Base-by-base conservation (phyloP, 2,888 invertebrate genomes). In the Lissonota sp. region DNA sequence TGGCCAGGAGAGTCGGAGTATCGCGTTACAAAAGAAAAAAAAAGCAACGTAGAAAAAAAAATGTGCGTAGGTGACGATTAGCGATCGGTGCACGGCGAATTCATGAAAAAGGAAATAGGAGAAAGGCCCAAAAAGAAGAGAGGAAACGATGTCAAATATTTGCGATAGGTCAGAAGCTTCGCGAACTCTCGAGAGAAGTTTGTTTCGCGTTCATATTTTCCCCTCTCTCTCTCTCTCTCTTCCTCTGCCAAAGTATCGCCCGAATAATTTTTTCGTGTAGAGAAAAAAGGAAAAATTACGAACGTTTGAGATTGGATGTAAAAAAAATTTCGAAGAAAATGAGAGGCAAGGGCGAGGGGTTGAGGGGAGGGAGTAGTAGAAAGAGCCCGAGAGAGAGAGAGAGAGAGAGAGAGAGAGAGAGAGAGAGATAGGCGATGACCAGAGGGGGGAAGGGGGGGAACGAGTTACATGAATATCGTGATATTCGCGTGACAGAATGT, bases 401-500 rank as follows among this genome's bases (percentile, higher is more conserved):
- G 69, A 64, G 75, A 72, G 69, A 83, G 44, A 82, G 79, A 70
- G 71, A 69, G 83, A 78, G 73, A 49, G 60, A 69, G 69, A 58
- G 67, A 69, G 49, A 60, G 49, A 60, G 53, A 60, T 72, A 63
- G 72, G 51, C 51, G 62, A 14, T 60, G 62, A 63, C 46, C 16
- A 44, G 64, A 51, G 37, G 40, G 71, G 51, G 53, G 44, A 51
- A 40, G 60, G 51, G 66, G 53, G 53, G 60, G 58, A 57, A 58
- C 37, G 58, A 75, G 79, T 79, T 75, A 79, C 78, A 79, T 79
- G 81, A 82, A 79, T 79, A 75, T 71, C 16, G 74, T 55, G 70
- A 66, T 55, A 69, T 74, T 81, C 67, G 66, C 67, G 53, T 81
- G 80, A 81, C 73, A 81, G 77, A 63, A 77, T 73, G 51, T 39